phyloP scores from a whole-genome alignment of 2,797 vertebrate genomes.

The Dryobates pubescens region DNA sequence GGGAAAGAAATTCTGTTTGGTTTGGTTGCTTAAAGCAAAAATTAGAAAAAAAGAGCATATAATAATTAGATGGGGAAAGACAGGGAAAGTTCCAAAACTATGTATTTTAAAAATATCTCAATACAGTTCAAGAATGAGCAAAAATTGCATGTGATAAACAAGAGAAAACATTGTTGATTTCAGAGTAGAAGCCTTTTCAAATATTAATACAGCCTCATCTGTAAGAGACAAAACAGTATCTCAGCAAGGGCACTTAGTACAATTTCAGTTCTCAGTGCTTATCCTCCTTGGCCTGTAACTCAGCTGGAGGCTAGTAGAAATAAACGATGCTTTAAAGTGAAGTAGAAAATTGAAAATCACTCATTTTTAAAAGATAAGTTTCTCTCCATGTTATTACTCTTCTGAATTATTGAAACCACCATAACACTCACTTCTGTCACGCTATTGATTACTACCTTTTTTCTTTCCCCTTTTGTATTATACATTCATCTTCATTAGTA shows the following conservation, averaged over 20 bases:
- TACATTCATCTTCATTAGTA: not conserved
- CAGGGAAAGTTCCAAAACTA: not conserved
- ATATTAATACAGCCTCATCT: not conserved
- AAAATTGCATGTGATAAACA: not conserved
- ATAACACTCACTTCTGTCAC: not conserved
- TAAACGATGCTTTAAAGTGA: not conserved
- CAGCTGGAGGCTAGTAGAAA: constrained; percentile 21
- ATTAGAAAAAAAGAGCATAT: not conserved
- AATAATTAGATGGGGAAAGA: not conserved
- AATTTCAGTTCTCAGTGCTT: not conserved
- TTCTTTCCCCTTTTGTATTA: not conserved
- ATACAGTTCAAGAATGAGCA: not conserved
- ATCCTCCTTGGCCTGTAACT: constrained; percentile 8
- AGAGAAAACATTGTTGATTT: not conserved
- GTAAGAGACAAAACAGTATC: constrained; percentile 16
- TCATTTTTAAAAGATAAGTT: constrained; percentile 13
- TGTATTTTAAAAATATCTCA: not conserved
- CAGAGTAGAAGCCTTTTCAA: not conserved
- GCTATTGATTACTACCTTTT: not conserved
- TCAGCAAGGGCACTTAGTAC: constrained; percentile 40
- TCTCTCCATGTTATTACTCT: not conserved
- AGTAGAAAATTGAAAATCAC: constrained; percentile 7
- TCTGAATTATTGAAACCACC: constrained; percentile 1
- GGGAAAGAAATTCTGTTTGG: not conserved
- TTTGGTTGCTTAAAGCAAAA: not conserved